These are phyloP conservation scores for Melanocharis versteri DNA, from an alignment of 2,113 vertebrate genomes.

Conservation along the genomic window DNA sequence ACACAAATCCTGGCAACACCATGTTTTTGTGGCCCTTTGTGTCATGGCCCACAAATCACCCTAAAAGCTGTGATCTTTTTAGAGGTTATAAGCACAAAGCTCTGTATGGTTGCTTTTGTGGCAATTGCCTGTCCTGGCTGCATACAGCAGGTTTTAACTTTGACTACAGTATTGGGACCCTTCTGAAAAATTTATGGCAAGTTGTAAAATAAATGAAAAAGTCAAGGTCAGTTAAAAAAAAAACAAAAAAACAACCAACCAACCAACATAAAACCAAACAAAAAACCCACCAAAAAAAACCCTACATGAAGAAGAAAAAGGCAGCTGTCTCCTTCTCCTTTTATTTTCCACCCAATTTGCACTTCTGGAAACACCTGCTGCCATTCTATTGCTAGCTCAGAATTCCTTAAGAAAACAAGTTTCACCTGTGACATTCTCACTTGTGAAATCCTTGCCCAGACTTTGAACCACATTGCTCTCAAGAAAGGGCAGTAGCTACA, in stretches of 20 bases:
- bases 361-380: slow-evolving; percentile 1
- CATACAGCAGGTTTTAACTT: neutral
- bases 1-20: neutral
- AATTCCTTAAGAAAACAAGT: neutral
- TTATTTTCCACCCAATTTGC: neutral
- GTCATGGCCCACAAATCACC: neutral
- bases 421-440: slow-evolving; percentile 5
- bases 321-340: neutral
- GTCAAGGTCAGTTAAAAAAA: neutral
- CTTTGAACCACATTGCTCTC: neutral
- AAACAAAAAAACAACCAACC: neutral
- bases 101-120: neutral
- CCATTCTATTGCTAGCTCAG: neutral
- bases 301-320: neutral
- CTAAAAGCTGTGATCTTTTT: neutral
- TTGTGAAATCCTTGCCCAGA: neutral
- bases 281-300: neutral
- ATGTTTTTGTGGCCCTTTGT: neutral
- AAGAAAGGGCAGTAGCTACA: neutral
- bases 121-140: neutral
- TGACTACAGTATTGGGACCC: neutral
- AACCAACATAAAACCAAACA: neutral
- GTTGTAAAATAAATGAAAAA: neutral
- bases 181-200: neutral
- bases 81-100: neutral